Conservation (phyloP, 2,113 vertebrate species). For the Macquaria australasica region DNA sequence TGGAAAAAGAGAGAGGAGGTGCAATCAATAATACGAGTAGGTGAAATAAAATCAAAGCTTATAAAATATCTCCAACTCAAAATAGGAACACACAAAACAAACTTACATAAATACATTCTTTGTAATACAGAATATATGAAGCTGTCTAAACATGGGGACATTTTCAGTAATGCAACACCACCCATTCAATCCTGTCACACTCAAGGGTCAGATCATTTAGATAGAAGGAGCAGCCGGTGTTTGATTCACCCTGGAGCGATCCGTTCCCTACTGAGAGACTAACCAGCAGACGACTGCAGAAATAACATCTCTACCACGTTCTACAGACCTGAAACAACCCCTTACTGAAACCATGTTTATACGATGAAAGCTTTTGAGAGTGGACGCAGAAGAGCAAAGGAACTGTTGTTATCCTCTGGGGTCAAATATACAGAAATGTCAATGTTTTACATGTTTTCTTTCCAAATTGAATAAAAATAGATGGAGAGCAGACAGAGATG, state of each 20-base stretch:
- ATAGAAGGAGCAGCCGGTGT: constrained; percentile 3
- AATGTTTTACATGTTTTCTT: neutral
- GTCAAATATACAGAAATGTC: neutral
- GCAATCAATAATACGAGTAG: constrained; percentile 48
- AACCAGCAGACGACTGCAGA: neutral
- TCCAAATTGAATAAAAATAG: neutral
- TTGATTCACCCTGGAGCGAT: neutral
- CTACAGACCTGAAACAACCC: neutral
- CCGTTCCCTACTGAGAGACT: neutral
- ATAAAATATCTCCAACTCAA: constrained; percentile 9
- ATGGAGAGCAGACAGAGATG: neutral
- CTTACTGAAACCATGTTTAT: neutral
- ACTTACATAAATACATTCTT: constrained; percentile 33
- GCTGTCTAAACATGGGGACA: neutral
- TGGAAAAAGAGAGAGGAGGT: constrained; percentile 31
- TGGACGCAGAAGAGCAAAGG: neutral
- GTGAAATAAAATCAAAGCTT: constrained; percentile 60
- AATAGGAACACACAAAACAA: constrained; percentile 22
- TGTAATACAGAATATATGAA: neutral
- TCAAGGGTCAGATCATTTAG: constrained; percentile 1
- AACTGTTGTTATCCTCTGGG: neutral
- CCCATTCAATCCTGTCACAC: neutral
- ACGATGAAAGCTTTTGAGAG: neutral
- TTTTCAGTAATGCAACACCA: neutral
- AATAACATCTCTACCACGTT: neutral